Evolutionary conservation across 2,888 invertebrate species (phyloP).

Genomic region (Idaea aversata): DNA sequence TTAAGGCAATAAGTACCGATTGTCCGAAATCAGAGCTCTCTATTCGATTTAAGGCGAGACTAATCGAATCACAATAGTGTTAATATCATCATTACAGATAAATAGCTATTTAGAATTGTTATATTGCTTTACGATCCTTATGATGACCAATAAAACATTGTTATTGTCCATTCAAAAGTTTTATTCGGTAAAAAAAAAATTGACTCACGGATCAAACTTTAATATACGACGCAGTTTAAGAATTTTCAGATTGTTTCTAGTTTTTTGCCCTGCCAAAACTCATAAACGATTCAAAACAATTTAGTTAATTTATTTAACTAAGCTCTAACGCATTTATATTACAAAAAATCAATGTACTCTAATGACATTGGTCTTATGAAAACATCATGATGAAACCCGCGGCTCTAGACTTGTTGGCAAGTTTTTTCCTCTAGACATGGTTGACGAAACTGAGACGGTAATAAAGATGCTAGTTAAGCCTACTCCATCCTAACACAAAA

Average conservation of each 20-base stretch:
- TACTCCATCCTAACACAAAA: too few species aligned
- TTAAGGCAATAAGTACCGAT: conserved; percentile 47
- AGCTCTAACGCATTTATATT: too few species aligned
- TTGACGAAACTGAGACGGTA: too few species aligned
- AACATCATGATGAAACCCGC: too few species aligned
- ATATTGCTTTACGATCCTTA: not conserved
- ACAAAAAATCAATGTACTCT: too few species aligned
- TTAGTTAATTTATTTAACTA: too few species aligned
- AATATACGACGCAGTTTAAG: conserved; percentile 6
- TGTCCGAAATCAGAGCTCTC: conserved; percentile 50
- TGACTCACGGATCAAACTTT: conserved; percentile 14
- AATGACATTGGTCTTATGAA: too few species aligned
- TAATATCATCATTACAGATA: conserved; percentile 36
- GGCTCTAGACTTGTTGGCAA: too few species aligned
- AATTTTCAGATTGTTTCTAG: not conserved
- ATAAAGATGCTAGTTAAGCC: too few species aligned
- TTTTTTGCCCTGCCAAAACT: too few species aligned
- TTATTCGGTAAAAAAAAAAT: conserved; percentile 16
- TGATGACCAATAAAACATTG: conserved; percentile 5
- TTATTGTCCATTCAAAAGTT: conserved; percentile 6
- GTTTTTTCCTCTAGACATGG: too few species aligned
- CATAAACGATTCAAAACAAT: too few species aligned
- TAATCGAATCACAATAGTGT: conserved; percentile 49
- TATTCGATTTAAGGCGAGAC: conserved; percentile 53
- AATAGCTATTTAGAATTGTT: conserved; percentile 28